Evolutionary conservation across 2,113 vertebrate species (phyloP), one percentile per base, ranked within the genome.

Genomic region (Alaudala cheleensis): DNA sequence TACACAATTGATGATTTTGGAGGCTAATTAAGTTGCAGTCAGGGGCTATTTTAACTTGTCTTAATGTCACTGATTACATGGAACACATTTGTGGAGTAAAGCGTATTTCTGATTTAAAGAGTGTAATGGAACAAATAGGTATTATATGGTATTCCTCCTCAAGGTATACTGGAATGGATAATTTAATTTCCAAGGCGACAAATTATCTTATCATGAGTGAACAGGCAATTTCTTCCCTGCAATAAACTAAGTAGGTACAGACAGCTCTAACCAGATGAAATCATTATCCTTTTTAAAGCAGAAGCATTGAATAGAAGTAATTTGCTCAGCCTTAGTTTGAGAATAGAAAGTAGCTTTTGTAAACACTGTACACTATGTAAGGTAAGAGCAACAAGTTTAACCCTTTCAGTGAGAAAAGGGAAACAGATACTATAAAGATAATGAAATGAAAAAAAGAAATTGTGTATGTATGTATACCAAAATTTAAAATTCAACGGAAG

Each of bases 131-230:
- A 94, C 92, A 97, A 97, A 95, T 94, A 96, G 83, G 86, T 96
- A 97, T 97, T 97, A 95, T 93, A 93, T 87, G 92, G 88, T 79
- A 94, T 86, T 95, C 62, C 25, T 96, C 90, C 88, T 97, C 91
- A 95, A 95, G 90, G 96, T 97, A 97, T 97, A 96, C 95, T 89
- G 73, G 78, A 64, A 92, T 95, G 57, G 95, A 86, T 98, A 97
- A 98, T 97, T 98, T 97, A 98, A 98, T 98, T 98, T 98, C 91
- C 94, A 97, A 95, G 91, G 96, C 76, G 49, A 98, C 96, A 98
- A 98, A 98, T 98, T 97, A 97, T 97, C 92, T 98, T 97, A 96
- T 93, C 96, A 86, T 94, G 97, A 96, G 57, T 64, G 95, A 98
- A 42, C 92, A 97, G 95, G 90, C 94, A 96, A 97, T 98, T 98